These are phyloP conservation scores for Lordiphosa mommai DNA, from an alignment of 1,140 invertebrate genomes.

Conservation along the genomic window DNA sequence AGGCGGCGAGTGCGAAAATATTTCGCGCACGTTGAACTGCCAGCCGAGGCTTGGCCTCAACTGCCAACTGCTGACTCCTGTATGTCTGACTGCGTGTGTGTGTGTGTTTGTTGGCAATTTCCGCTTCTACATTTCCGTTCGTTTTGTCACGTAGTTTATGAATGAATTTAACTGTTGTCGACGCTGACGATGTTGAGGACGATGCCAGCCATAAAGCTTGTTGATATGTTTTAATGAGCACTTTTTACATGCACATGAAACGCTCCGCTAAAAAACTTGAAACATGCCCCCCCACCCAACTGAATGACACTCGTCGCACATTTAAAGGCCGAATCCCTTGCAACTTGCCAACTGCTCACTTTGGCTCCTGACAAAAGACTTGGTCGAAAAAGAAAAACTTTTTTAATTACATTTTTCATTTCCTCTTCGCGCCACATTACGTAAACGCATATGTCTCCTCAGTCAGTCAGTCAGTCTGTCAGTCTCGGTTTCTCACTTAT, in stretches of 20 bases:
- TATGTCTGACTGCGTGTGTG: constrained; percentile 17
- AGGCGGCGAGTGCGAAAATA: constrained; percentile 50
- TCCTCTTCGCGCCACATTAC: constrained; percentile 58
- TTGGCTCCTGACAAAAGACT: constrained; percentile 50
- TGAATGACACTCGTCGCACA: constrained; percentile 53
- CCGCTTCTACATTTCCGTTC: constrained; percentile 74
- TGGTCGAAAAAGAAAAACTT: constrained; percentile 61
- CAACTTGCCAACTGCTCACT: constrained; percentile 58
- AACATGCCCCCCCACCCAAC: constrained; percentile 32
- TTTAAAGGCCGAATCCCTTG: constrained; percentile 51
- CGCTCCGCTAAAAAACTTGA: constrained; percentile 53
- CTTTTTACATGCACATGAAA: constrained; percentile 61
- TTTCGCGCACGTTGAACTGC: constrained; percentile 51
- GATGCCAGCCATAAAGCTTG: constrained; percentile 58
- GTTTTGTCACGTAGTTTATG: constrained; percentile 77
- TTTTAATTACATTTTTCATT: constrained; percentile 77
- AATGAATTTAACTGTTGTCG: constrained; percentile 74
- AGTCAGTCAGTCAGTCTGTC: constrained; percentile 15
- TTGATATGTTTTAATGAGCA: constrained; percentile 77
- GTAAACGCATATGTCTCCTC: constrained; percentile 56
- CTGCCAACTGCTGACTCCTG: constrained; percentile 16
- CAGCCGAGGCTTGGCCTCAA: constrained; percentile 2
- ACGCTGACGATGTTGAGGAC: constrained; percentile 34
- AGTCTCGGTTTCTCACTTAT: constrained; percentile 2
- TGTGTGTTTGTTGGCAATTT: constrained; percentile 70